Base-by-base conservation (phyloP, 2,113 vertebrate genomes). In the Sorex fumeus region DNA sequence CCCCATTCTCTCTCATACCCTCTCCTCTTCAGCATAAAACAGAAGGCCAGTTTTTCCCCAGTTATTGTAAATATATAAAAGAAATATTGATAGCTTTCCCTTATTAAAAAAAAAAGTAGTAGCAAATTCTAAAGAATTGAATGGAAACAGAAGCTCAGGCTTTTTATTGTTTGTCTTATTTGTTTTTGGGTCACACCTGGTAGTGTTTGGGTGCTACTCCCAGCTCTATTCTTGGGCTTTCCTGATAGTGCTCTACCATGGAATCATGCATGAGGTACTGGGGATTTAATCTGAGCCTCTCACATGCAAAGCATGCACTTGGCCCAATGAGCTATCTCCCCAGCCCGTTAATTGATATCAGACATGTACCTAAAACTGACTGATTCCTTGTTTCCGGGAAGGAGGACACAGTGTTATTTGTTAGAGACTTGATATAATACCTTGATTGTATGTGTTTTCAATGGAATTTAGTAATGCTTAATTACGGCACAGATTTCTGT, bases 351-450 rank as follows among this genome's bases (percentile, higher is more conserved):
- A 60, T 60, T 60, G 16, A 60, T 60, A 5, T 6, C 5, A 50
- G 47, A 50, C 19, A 60, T 60, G 21, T 60, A 23, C 18, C 57
- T 60, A 23, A 60, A 23, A 60, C 19, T 60, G 57, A 6, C 19
- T 23, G 47, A 50, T 60, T 19, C 19, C 57, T 60, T 60, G 57
- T 60, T 60, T 60, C 19, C 15, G 53, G 18, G 19, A 60, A 23
- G 19, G 18, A 64, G 36, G 34, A 6, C 27, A 5, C 18, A 6
- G 9, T 34, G 27, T 57, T 47, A 82, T 78, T 47, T 66, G 25
- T 13, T n/a, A 7, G 9, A 21, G 7, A 11, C 77, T 25, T 2
- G 30, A 0, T 3, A 9, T 27, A 40, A 18, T 40, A 2, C n/a
- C 23, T 3, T n/a, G 21, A 8, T 47, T 16, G 8, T 2, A 19